These are phyloP conservation scores for Trachemys scripta DNA, from an alignment of 2,113 vertebrate genomes.

Conservation along the genomic window DNA sequence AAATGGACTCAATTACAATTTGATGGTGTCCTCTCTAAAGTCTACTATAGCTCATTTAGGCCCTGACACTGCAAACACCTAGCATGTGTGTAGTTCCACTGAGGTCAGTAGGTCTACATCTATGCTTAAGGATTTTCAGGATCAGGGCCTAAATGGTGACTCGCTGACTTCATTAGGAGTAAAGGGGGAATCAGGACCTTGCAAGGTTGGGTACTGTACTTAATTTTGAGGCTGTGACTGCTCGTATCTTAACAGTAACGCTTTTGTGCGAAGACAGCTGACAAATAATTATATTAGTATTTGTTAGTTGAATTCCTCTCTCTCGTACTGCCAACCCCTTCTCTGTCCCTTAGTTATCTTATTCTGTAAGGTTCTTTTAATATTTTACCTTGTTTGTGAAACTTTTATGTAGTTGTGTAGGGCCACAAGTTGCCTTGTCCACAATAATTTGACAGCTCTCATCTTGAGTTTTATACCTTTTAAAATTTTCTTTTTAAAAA, in stretches of 20 bases:
- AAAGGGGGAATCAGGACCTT: slow-evolving; percentile 1
- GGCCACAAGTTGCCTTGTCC: background rate
- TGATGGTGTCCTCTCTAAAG: background rate
- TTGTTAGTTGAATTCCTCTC: slow-evolving; percentile 74
- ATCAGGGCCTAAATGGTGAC: background rate
- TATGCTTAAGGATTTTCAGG: background rate
- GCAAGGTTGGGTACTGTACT: background rate
- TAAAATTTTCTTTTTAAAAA: background rate
- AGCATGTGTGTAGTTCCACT: fast-evolving
- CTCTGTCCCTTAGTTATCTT: background rate
- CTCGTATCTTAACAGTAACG: background rate
- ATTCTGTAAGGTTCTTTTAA: background rate
- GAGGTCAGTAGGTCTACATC: background rate
- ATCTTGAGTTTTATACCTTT: background rate
- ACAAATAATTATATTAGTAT: slow-evolving; percentile 60
- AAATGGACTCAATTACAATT: background rate
- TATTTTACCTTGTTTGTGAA: background rate
- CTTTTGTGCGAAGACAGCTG: slow-evolving; percentile 32
- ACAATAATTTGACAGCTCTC: background rate
- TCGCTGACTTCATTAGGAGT: background rate
- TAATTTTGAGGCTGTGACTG: background rate
- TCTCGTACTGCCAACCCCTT: slow-evolving; percentile 50
- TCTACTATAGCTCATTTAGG: background rate
- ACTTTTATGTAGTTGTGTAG: background rate
- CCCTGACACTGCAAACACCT: background rate